A percentile compares a stretch with the other conserved stretches of the same genome.
Conservation (phyloP, 2,797 vertebrate genomes). For the Hyperoplus immaculatus region DNA sequence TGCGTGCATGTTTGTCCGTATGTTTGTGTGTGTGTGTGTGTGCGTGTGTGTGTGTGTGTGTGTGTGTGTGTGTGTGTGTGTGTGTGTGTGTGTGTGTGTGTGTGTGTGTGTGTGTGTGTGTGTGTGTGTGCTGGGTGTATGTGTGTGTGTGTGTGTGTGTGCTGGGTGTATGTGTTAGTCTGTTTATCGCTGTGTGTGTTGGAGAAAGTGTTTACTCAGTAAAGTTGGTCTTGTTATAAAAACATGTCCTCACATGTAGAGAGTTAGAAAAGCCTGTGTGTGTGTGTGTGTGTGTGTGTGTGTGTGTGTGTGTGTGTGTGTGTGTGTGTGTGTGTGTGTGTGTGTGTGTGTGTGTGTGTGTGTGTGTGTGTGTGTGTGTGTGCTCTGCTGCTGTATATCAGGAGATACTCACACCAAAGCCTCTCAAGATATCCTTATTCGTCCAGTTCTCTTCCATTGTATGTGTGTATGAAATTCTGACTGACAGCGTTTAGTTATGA, state of each 20-base stretch:
- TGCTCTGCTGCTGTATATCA: slow-evolving; percentile 4
- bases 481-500: background rate
- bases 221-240: slow-evolving; percentile 44
- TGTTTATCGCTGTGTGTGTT: slow-evolving; percentile 66
- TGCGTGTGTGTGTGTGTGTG: slow-evolving; percentile 22
- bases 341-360: too few species aligned
- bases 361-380: too few species aligned
- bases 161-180: slow-evolving; percentile 53
- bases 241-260: slow-evolving; percentile 47
- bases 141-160: slow-evolving; percentile 47
- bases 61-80: slow-evolving; percentile 38
- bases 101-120: slow-evolving; percentile 45
- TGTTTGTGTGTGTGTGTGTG: slow-evolving; percentile 36
- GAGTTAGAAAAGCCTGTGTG: slow-evolving; percentile 25
- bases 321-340: too few species aligned
- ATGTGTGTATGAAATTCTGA: background rate
- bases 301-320: too few species aligned
- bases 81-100: slow-evolving; percentile 41
- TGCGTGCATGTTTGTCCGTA: too few species aligned
- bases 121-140: slow-evolving; percentile 44
- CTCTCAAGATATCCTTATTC: background rate
- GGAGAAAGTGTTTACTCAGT: slow-evolving; percentile 70
- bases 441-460: background rate
- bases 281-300: slow-evolving; percentile 16
- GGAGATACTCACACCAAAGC: slow-evolving; percentile 23